Evolutionary conservation across 1,140 invertebrate genomes (phyloP).

Genomic region (Globodera rostochiensis): DNA sequence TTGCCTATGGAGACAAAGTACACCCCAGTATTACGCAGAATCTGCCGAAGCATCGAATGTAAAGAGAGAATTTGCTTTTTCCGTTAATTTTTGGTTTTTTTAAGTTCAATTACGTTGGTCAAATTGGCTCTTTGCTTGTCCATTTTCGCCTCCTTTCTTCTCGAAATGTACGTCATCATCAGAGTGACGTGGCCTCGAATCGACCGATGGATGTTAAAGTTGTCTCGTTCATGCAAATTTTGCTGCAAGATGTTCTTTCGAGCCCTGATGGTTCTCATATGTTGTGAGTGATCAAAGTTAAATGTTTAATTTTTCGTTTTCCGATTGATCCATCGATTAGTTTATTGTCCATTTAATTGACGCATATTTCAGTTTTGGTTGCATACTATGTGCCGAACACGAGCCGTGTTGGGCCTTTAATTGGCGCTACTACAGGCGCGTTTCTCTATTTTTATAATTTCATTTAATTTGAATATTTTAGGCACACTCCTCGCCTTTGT

Average conservation of each 20-base stretch:
- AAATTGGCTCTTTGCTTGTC: conserved; percentile 67
- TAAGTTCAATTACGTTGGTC: conserved; percentile 67
- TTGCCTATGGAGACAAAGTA: conserved; percentile 60
- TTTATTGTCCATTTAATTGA: no score
- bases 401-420: no score
- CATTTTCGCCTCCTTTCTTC: conserved; percentile 71
- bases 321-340: no score
- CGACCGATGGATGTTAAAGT: conserved; percentile 60
- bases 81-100: conserved; percentile 34
- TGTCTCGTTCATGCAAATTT: conserved; percentile 22
- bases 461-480: neutral
- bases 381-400: no score
- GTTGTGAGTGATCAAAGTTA: neutral
- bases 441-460: no score
- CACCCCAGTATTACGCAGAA: conserved; percentile 64
- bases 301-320: no score
- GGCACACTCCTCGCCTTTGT: conserved; percentile 59
- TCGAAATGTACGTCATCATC: conserved; percentile 91
- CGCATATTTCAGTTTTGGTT: no score
- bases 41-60: conserved; percentile 43
- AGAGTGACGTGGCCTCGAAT: conserved; percentile 79
- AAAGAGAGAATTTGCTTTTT: neutral
- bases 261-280: conserved; percentile 2
- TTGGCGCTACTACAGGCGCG: no score
- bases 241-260: neutral